Evolutionary conservation across 2,797 vertebrate species (phyloP).

Genomic region (Mormyrus proboscirostris): DNA sequence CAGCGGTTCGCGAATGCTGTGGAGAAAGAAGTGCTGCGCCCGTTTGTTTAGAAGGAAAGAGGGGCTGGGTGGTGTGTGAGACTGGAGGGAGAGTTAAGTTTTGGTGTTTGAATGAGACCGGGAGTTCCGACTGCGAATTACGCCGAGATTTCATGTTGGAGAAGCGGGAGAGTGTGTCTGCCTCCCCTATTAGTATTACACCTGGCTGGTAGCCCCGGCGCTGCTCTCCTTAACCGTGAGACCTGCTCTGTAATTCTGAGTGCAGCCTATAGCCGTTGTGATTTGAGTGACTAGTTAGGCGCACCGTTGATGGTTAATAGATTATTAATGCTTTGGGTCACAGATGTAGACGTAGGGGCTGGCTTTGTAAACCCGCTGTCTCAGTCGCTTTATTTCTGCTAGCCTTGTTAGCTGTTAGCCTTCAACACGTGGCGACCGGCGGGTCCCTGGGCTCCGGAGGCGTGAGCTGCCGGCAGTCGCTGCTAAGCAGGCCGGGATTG

Average conservation of each 20-base stretch:
- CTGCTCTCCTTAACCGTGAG: neutral
- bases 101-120: neutral
- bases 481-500: neutral
- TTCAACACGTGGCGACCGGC: constrained; percentile 11
- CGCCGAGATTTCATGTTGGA: neutral
- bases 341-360: neutral
- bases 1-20: neutral
- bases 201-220: neutral
- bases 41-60: neutral
- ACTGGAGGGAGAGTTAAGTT: neutral
- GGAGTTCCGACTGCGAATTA: neutral
- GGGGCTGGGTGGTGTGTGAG: neutral
- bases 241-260: neutral
- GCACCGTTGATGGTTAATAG: neutral
- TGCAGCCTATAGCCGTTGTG: neutral
- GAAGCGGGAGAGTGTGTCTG: neutral
- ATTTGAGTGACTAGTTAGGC: neutral
- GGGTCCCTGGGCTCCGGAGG: neutral
- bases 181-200: neutral
- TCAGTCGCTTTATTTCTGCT: neutral
- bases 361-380: neutral
- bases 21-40: neutral
- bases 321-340: neutral
- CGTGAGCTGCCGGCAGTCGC: neutral
- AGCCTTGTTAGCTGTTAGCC: constrained; percentile 7